These are phyloP conservation scores for Calliscelio sp. DNA, from an alignment of 2,888 invertebrate genomes.

Conservation along the genomic window DNA sequence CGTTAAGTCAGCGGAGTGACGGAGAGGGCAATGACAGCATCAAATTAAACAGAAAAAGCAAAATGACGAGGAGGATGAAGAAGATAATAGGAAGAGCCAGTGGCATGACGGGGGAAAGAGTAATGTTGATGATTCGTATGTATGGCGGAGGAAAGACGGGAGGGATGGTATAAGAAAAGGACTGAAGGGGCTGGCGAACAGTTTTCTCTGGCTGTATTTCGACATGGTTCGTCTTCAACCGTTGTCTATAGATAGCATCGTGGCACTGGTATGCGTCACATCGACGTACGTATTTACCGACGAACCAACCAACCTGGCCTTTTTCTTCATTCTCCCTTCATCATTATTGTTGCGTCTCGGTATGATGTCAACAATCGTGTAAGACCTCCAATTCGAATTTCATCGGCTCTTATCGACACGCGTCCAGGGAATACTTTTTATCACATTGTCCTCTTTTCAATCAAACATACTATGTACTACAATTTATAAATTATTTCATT, in stretches of 20 bases:
- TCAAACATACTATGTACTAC: too few species aligned
- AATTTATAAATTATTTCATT: too few species aligned
- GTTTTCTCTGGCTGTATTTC: constrained; percentile 65
- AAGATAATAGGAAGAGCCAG: constrained; percentile 57
- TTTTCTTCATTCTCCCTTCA: constrained; percentile 57
- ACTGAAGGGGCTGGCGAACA: constrained; percentile 60
- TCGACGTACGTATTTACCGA: too few species aligned
- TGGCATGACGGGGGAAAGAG: constrained; percentile 55
- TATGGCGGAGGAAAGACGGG: constrained; percentile 47
- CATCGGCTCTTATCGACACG: constrained; percentile 39
- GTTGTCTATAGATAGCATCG: constrained; percentile 69
- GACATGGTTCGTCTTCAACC: constrained; percentile 61
- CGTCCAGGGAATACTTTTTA: constrained; percentile 16
- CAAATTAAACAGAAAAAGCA: constrained; percentile 67
- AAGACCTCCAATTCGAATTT: constrained; percentile 34
- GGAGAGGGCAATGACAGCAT: constrained; percentile 67
- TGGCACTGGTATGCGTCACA: constrained; percentile 69
- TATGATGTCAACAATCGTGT: constrained; percentile 52
- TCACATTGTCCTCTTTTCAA: too few species aligned
- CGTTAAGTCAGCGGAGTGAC: constrained; percentile 28
- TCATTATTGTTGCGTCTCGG: constrained; percentile 61
- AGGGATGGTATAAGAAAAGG: constrained; percentile 56
- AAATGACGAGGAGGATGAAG: constrained; percentile 64
- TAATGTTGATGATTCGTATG: constrained; percentile 65
- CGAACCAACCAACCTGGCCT: too few species aligned